These are phyloP conservation scores for Lophius piscatorius DNA, from an alignment of 2,113 vertebrate species.

Conservation along the genomic window DNA sequence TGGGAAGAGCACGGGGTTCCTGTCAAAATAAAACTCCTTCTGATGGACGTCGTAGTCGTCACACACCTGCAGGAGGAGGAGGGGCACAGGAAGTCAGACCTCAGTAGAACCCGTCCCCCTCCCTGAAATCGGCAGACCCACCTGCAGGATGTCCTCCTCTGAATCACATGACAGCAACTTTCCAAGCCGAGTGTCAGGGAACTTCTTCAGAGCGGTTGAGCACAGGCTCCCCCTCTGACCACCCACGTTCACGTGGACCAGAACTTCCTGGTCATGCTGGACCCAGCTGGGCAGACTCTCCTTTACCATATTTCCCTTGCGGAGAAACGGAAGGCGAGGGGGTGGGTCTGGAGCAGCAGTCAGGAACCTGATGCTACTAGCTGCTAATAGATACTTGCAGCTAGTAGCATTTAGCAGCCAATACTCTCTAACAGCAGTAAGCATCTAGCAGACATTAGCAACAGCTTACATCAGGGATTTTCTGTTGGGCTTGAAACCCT, in stretches of 20 bases:
- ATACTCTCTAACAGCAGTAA: no score
- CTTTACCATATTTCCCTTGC: conserved; percentile 83
- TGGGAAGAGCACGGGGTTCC: conserved; percentile 92
- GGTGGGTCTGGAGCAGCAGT: not conserved
- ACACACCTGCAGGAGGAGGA: conserved; percentile 80
- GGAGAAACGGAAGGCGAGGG: not conserved
- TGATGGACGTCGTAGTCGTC: conserved; percentile 93
- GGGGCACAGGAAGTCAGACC: no score
- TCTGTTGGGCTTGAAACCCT: no score
- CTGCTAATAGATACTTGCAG: no score
- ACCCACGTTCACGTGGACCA: conserved; percentile 93
- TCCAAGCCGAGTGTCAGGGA: conserved; percentile 92
- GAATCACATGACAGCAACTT: conserved; percentile 91
- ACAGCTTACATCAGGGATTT: no score
- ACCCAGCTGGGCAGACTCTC: conserved; percentile 82
- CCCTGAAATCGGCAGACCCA: conserved; percentile 1
- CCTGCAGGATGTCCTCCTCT: conserved; percentile 90
- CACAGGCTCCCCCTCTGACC: conserved; percentile 89
- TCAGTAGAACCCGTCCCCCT: not conserved
- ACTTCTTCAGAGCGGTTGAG: conserved; percentile 88
- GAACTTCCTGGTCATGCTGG: conserved; percentile 79
- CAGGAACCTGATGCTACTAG: no score
- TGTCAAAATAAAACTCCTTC: conserved; percentile 95
- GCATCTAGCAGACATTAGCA: no score
- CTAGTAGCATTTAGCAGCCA: no score